phyloP scores from a whole-genome alignment of 35 echinoderm and acorn worm genomes.

The Chiridota heheva region DNA sequence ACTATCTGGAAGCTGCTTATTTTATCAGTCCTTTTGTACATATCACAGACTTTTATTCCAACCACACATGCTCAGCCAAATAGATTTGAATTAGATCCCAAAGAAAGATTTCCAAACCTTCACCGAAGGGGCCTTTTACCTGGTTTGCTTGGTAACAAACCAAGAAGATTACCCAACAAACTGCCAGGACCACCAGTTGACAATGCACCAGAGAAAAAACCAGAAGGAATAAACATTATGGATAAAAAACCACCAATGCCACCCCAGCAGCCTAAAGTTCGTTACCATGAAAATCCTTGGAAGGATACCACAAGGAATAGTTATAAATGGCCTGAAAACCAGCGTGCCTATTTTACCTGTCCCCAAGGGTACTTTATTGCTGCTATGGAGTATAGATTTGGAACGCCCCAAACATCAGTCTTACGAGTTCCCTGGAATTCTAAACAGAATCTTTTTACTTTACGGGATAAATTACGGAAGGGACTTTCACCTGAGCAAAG shows the following conservation, averaged over 20 bases:
- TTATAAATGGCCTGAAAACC: constrained; percentile 97
- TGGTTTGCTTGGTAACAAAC: constrained; percentile 55
- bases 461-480: constrained; percentile 70
- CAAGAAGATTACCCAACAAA: constrained; percentile 20
- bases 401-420: constrained; percentile 68
- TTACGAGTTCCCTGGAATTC: constrained; percentile 65
- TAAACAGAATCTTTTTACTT: constrained; percentile 38
- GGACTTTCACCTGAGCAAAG: constrained; percentile 31
- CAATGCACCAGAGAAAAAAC: not conserved
- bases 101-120: constrained; percentile 57
- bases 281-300: constrained; percentile 68
- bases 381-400: constrained; percentile 77
- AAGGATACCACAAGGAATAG: constrained; percentile 62
- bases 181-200: not conserved
- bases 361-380: constrained; percentile 87
- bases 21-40: too few relatives aligned
- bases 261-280: constrained; percentile 76
- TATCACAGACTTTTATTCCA: too few relatives aligned
- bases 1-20: too few relatives aligned
- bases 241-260: constrained; percentile 42
- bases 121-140: constrained; percentile 75
- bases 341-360: constrained; percentile 87
- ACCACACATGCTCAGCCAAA: too few relatives aligned
- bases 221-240: not conserved
- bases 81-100: too few relatives aligned